Evolutionary conservation across 1,140 invertebrate species (phyloP).

Genomic region (Nomia melanderi): DNA sequence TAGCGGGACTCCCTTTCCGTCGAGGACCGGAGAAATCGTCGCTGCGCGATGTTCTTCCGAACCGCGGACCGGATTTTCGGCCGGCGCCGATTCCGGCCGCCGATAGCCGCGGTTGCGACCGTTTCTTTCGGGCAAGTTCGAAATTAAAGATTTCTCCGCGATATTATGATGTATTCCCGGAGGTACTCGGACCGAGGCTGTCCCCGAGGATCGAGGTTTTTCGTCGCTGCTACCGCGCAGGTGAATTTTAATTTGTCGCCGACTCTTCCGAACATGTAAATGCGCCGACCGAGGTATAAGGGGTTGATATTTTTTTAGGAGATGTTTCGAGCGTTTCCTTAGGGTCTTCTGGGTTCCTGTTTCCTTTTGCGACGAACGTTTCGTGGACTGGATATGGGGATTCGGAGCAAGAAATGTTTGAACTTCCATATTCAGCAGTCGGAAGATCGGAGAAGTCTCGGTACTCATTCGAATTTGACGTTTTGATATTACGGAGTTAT

Average conservation of each 20-base stretch:
- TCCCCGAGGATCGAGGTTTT: background rate
- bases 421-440: no score
- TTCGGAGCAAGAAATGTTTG: no score
- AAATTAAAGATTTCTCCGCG: slow-evolving; percentile 46
- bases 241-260: slow-evolving; percentile 6
- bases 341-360: no score
- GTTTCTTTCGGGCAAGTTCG: slow-evolving; percentile 26
- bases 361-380: no score
- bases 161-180: slow-evolving; percentile 24
- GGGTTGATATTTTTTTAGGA: background rate
- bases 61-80: no score
- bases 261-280: background rate
- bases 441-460: no score
- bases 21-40: slow-evolving; percentile 20
- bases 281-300: background rate
- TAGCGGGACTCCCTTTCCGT: slow-evolving; percentile 5
- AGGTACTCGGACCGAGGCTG: background rate
- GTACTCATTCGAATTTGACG: no score
- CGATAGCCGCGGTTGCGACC: slow-evolving; percentile 1
- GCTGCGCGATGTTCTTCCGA: background rate
- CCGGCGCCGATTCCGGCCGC: slow-evolving; percentile 8
- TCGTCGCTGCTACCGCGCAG: background rate
- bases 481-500: no score
- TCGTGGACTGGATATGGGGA: no score
- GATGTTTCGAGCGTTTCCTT: no score